These are phyloP conservation scores for Clarias magur DNA, from an alignment of 2,113 vertebrate species.

Conservation along the genomic window DNA sequence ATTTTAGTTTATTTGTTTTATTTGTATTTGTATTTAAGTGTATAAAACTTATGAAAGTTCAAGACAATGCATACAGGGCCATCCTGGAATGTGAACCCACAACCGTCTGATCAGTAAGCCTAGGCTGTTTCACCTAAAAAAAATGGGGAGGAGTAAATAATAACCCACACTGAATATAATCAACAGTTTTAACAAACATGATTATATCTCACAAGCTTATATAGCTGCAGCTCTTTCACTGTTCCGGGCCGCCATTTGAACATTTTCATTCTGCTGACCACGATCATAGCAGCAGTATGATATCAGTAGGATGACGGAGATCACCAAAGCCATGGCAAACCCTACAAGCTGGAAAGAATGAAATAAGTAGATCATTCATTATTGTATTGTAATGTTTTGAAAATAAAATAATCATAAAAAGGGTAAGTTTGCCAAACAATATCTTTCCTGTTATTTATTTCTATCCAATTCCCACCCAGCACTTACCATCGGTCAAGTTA, in stretches of 20 bases:
- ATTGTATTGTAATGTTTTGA: neutral
- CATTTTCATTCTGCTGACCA: no score
- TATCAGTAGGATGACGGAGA: neutral
- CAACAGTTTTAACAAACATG: neutral
- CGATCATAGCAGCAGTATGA: neutral
- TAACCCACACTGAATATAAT: no score
- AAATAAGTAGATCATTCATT: neutral
- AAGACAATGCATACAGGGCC: neutral
- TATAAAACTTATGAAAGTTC: neutral
- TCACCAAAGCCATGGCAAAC: neutral
- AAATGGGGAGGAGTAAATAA: neutral
- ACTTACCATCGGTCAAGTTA: no score
- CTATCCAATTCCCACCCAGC: no score
- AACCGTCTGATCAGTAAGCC: neutral
- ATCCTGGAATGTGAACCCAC: neutral
- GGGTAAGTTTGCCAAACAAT: neutral
- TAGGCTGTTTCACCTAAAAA: neutral
- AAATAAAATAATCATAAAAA: neutral
- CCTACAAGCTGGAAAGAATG: neutral
- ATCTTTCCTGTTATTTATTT: neutral
- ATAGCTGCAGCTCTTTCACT: neutral
- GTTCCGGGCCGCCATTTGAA: neutral
- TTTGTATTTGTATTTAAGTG: no score
- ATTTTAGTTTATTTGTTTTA: neutral
- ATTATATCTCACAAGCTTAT: neutral